Conservation (phyloP, 2,113 vertebrate genomes). For the Protobothrops flavoviridis region DNA sequence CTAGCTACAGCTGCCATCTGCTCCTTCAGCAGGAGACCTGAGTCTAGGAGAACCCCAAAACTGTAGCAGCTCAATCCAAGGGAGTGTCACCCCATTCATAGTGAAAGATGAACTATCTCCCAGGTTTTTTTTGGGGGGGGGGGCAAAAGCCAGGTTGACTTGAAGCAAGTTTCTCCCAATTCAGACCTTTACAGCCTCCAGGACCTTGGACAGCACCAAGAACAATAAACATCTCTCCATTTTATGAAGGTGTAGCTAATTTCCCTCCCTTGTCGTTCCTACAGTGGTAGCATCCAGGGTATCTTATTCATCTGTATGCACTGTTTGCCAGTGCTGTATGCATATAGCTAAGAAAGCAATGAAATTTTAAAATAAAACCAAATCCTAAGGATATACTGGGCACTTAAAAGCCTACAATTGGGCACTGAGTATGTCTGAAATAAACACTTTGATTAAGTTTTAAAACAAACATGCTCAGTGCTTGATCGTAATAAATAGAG, state of each 20-base stretch:
- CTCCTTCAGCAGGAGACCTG: background rate
- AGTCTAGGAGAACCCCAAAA: background rate
- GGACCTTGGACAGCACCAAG: background rate
- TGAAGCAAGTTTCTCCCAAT: background rate
- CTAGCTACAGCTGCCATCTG: background rate
- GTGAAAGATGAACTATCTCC: background rate
- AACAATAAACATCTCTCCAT: background rate
- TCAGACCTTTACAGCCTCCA: background rate
- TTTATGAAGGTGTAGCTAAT: no score
- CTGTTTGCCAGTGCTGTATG: background rate
- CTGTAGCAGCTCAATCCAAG: background rate
- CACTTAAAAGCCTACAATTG: background rate
- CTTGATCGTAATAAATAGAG: conserved; percentile 6
- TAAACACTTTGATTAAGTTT: background rate
- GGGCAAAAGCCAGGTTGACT: background rate
- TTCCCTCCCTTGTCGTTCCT: background rate
- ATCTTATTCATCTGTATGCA: conserved; percentile 16
- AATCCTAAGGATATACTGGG: conserved; percentile 21
- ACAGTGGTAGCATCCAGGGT: background rate
- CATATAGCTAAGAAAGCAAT: background rate
- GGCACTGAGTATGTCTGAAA: conserved; percentile 23
- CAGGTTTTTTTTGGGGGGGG: background rate
- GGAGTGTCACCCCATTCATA: background rate
- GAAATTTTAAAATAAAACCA: conserved; percentile 35
- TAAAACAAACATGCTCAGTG: background rate